Conservation (phyloP, 2,113 vertebrate species). For the Acanthisitta chloris region DNA sequence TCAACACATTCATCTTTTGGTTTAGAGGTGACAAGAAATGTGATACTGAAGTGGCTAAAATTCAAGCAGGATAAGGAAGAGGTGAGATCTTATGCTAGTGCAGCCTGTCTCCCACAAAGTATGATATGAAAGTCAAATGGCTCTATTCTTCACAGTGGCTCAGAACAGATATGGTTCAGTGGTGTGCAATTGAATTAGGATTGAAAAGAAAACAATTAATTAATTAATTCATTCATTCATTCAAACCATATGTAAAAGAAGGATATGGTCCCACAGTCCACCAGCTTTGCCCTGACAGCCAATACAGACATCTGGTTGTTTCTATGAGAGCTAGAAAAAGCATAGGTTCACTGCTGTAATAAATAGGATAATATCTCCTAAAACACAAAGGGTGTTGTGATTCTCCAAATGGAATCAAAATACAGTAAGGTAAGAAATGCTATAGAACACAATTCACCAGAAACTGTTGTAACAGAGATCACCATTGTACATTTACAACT, state of each 20-base stretch:
- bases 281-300: neutral
- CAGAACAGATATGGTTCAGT: neutral
- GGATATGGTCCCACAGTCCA: neutral
- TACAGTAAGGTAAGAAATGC: neutral
- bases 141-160: neutral
- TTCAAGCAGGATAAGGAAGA: neutral
- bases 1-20: fast-evolving
- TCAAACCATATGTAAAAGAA: neutral
- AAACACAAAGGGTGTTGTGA: neutral
- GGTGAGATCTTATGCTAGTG: neutral
- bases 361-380: neutral
- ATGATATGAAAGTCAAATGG: neutral
- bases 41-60: neutral
- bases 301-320: neutral
- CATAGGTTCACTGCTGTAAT: neutral
- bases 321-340: neutral
- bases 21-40: neutral
- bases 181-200: neutral
- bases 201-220: neutral
- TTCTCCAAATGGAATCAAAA: neutral
- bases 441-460: neutral
- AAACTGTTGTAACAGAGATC: neutral
- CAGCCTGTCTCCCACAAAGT: neutral
- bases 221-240: too few species aligned
- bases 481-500: neutral